Evolutionary conservation across 2,888 invertebrate genomes (phyloP), one percentile per base, ranked within the genome.

Genomic region (Fragum fragum): DNA sequence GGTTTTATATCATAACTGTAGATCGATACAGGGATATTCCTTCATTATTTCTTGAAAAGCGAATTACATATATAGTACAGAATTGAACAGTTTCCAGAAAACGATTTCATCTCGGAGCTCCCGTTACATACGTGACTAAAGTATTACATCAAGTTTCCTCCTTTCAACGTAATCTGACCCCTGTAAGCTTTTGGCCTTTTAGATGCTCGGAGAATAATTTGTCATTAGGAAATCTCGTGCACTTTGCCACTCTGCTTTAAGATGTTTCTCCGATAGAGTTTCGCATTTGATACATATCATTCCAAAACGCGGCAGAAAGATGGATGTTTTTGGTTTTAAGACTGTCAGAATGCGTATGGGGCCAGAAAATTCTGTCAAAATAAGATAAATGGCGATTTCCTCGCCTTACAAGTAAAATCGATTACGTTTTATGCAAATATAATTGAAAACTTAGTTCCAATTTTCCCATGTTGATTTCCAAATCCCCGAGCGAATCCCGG

Each of bases 361-460:
- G 61, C 63, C 72, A 70, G 59, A 78, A 66, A 72, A 79, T 72
- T 53, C 79, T 85, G 85, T 85, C 85, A 85, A 83, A 85, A 83
- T 78, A 80, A 85, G 85, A 85, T 85, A 73, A 82, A 85, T 85
- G 85, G 73, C 73, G 71, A 76, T 85, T 85, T 78, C 85, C 78
- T 80, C 82, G 82, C 85, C 75, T 72, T 80, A 76, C 78, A 80
- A 85, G 69, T 78, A 75, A 82, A 85, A 85, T 85, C 85, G 85
- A 85, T 85, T 85, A 73, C 78, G 78, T 76, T 85, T 85, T 85
- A 85, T 85, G 85, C 85, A 85, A 80, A 85, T 85, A 85, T 85
- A 85, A 85, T 85, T 85, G 85, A 85, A 85, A 83, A 83, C 82
- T 85, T 85, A 85, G 85, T 82, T 85, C 79, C 85, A 80, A 85